phyloP scores from a whole-genome alignment of 2,888 invertebrate genomes.

The Listrodromus nycthemerus region DNA sequence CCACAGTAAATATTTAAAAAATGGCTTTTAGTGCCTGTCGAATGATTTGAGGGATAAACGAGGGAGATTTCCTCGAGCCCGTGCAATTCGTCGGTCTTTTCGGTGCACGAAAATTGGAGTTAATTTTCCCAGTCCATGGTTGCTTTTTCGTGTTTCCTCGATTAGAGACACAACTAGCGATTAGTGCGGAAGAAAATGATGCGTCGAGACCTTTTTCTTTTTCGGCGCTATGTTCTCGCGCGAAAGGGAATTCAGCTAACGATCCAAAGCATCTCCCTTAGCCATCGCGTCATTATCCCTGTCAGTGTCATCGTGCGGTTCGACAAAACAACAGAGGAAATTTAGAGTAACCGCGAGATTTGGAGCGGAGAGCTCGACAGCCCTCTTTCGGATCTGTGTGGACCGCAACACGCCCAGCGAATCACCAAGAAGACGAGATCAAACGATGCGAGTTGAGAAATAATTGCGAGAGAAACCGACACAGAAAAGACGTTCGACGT shows the following conservation, averaged over 20 bases:
- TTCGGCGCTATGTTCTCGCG: conserved; percentile 51
- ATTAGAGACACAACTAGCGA: conserved; percentile 26
- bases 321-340: conserved; percentile 72
- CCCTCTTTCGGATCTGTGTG: conserved; percentile 54
- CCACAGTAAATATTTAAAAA: not conserved
- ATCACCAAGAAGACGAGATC: conserved; percentile 30
- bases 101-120: conserved; percentile 50
- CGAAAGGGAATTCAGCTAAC: conserved; percentile 69
- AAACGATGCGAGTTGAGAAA: conserved; percentile 47
- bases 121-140: conserved; percentile 63
- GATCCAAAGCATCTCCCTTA: conserved; percentile 59
- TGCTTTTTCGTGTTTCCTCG: conserved; percentile 52
- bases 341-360: conserved; percentile 65
- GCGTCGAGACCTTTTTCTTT: conserved; percentile 50
- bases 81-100: conserved; percentile 33
- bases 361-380: not conserved
- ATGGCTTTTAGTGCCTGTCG: not conserved
- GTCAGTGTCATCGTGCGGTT: conserved; percentile 71
- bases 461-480: conserved; percentile 42
- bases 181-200: conserved; percentile 56
- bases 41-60: conserved; percentile 7
- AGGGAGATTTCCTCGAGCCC: conserved; percentile 3
- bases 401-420: conserved; percentile 61
- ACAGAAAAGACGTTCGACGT: conserved; percentile 61
- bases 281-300: conserved; percentile 71